A percentile compares a stretch with the other conserved stretches of the same genome.
These are phyloP conservation scores for Ooceraea biroi DNA, from an alignment of 1,140 invertebrate species.

Conservation along the genomic window DNA sequence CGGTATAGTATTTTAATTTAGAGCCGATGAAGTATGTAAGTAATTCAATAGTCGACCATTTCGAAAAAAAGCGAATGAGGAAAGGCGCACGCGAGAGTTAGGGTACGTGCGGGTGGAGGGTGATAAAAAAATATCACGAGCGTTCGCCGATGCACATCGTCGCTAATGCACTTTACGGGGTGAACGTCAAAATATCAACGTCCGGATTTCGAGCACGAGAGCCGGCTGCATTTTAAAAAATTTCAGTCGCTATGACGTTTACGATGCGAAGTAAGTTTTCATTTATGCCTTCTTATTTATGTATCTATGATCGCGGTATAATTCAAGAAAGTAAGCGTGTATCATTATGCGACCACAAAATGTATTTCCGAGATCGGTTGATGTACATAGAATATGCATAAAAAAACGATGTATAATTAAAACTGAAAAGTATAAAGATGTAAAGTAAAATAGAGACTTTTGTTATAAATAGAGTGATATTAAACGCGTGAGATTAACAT, in stretches of 20 bases:
- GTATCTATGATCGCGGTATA: background rate
- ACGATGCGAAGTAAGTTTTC: slow-evolving; percentile 33
- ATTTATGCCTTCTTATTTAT: slow-evolving; percentile 17
- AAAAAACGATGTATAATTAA: slow-evolving; percentile 7
- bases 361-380: background rate
- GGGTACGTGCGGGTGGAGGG: slow-evolving; percentile 13
- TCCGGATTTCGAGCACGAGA: slow-evolving; percentile 42
- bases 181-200: slow-evolving; percentile 59
- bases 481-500: slow-evolving; percentile 1
- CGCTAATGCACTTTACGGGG: slow-evolving; percentile 53
- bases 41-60: slow-evolving; percentile 56
- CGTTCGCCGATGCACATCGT: slow-evolving; percentile 42
- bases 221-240: slow-evolving; percentile 44
- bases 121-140: slow-evolving; percentile 59
- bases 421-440: background rate
- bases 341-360: background rate
- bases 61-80: slow-evolving; percentile 40
- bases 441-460: background rate
- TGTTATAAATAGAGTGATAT: background rate
- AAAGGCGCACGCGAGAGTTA: slow-evolving; percentile 45
- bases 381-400: background rate
- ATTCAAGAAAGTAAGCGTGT: background rate
- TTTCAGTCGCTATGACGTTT: slow-evolving; percentile 30
- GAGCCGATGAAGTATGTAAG: slow-evolving; percentile 51
- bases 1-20: slow-evolving; percentile 45